Evolutionary conservation across 37 sponge, comb jelly and placozoan genomes (phyloP).

Genomic region (Crambe crambe): DNA sequence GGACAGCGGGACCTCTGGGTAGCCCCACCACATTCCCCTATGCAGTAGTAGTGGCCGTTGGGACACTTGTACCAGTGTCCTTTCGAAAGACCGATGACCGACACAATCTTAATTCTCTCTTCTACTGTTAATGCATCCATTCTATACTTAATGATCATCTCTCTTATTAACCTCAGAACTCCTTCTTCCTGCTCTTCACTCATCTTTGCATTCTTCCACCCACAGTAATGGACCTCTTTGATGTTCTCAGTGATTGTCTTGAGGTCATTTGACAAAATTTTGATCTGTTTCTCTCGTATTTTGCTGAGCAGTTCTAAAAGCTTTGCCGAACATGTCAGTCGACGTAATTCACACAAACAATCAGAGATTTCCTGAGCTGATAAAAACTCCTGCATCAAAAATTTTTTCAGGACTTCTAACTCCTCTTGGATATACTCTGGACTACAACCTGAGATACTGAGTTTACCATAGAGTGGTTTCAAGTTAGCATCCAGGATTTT

Average conservation of each 20-base stretch:
- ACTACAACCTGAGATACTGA: not conserved
- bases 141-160: slow-evolving; percentile 37
- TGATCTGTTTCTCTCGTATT: not conserved
- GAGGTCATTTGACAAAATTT: slow-evolving; percentile 1
- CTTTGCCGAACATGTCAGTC: slow-evolving; percentile 24
- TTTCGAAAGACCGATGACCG: slow-evolving; percentile 74
- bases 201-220: slow-evolving; percentile 1
- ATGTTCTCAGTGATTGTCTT: not conserved
- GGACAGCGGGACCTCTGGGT: slow-evolving; percentile 70
- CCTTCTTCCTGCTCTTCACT: slow-evolving; percentile 17
- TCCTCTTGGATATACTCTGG: not conserved
- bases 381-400: slow-evolving; percentile 39
- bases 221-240: not conserved
- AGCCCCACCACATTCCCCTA: slow-evolving; percentile 95
- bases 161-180: slow-evolving; percentile 6
- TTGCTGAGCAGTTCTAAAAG: slow-evolving; percentile 24
- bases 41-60: slow-evolving; percentile 85
- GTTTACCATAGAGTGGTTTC: not conserved
- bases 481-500: not conserved
- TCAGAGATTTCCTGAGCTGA: slow-evolving; percentile 52
- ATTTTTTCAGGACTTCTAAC: not conserved
- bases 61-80: slow-evolving; percentile 93
- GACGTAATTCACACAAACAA: slow-evolving; percentile 45
- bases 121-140: slow-evolving; percentile 54
- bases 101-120: slow-evolving; percentile 70